Conservation (phyloP, 1,140 invertebrate species). For the Colletes latitarsis region DNA sequence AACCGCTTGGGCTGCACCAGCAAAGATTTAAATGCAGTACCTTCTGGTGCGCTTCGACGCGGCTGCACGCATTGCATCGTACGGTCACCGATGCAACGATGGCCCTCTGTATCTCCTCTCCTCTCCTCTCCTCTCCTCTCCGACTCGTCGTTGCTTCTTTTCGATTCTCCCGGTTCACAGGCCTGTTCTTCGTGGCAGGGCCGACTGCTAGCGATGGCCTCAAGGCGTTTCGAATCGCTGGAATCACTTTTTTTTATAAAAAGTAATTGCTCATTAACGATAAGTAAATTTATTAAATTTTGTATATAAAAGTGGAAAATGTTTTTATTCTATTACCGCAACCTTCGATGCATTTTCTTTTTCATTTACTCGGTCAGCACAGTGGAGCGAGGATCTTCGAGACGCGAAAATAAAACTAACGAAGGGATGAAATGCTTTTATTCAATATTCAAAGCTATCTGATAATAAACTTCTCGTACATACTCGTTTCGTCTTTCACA, state of each 20-base stretch:
- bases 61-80: slow-evolving; percentile 38
- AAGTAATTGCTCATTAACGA: too few species aligned
- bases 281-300: too few species aligned
- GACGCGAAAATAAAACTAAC: too few species aligned
- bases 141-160: slow-evolving; percentile 44
- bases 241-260: background rate
- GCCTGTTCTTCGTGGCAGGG: slow-evolving; percentile 45
- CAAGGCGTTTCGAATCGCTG: background rate
- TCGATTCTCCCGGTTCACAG: slow-evolving; percentile 59
- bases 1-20: background rate
- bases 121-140: slow-evolving; percentile 34
- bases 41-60: slow-evolving; percentile 26
- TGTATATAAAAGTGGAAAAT: too few species aligned
- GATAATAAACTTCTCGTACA: too few species aligned
- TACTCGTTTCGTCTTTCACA: too few species aligned
- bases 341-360: too few species aligned
- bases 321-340: too few species aligned
- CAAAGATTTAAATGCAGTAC: slow-evolving; percentile 18
- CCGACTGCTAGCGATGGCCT: slow-evolving; percentile 43
- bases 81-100: slow-evolving; percentile 45
- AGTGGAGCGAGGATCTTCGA: too few species aligned
- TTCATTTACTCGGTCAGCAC: too few species aligned
- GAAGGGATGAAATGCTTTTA: too few species aligned
- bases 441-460: too few species aligned
- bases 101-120: slow-evolving; percentile 7